A percentile compares a stretch with the other conserved stretches of the same genome.
Conservation (phyloP, 2,888 invertebrate genomes). For the Himalopsyche tibetana region DNA sequence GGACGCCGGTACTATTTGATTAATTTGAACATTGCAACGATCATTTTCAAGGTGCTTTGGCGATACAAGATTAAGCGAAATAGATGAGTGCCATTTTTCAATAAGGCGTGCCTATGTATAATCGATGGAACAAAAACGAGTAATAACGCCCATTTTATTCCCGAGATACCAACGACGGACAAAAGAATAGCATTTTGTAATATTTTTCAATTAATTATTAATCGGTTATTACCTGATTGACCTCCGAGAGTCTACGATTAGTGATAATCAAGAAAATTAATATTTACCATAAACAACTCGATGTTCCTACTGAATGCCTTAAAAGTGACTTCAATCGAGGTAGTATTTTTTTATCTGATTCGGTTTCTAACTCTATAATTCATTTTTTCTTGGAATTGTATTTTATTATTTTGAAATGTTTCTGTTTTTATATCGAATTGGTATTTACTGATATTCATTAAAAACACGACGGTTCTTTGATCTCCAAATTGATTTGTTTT, state of each 20-base stretch:
- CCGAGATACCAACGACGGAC: constrained; percentile 4
- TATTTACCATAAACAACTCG: constrained; percentile 15
- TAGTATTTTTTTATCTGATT: constrained; percentile 31
- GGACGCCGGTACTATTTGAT: constrained; percentile 60
- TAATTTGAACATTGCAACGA: constrained; percentile 56
- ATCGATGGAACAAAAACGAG: constrained; percentile 7
- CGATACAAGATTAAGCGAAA: constrained; percentile 49
- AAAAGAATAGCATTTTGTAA: constrained; percentile 41
- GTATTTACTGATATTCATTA: neutral
- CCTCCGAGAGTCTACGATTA: constrained; percentile 32
- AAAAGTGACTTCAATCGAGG: neutral
- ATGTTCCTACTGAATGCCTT: neutral
- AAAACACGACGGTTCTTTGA: neutral
- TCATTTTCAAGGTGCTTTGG: constrained; percentile 60
- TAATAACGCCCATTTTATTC: constrained; percentile 37
- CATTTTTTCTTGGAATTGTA: neutral
- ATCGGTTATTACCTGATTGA: constrained; percentile 26
- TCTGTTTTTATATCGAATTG: neutral
- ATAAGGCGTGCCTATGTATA: constrained; percentile 46
- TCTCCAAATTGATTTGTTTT: neutral
- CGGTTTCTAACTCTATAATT: neutral
- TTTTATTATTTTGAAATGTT: neutral
- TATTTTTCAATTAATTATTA: constrained; percentile 45
- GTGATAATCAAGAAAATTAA: constrained; percentile 37
- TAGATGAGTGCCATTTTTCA: constrained; percentile 64